phyloP scores from a whole-genome alignment of 2,888 invertebrate species.

The Tenthredo notha region DNA sequence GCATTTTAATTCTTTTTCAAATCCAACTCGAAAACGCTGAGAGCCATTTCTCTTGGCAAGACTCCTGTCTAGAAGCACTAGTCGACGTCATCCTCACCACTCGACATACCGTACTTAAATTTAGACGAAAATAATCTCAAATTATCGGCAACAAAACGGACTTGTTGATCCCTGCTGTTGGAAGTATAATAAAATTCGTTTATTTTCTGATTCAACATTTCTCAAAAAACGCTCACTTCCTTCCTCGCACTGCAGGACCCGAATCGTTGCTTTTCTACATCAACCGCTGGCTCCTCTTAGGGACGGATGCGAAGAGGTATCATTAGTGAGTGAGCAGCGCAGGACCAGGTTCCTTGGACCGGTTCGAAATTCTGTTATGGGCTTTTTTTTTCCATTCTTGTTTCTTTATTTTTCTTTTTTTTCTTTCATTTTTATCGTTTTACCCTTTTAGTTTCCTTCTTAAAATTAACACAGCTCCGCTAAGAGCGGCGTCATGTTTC shows the following conservation, averaged over 20 bases:
- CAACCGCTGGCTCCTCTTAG: conserved; percentile 1
- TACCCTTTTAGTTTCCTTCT: conserved; percentile 27
- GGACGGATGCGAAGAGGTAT: conserved; percentile 26
- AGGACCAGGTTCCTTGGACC: conserved; percentile 32
- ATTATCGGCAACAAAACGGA: background rate
- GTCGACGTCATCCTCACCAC: conserved; percentile 12
- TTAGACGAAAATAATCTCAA: background rate
- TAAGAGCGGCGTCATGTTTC: conserved; percentile 46
- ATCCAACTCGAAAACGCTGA: background rate
- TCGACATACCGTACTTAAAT: conserved; percentile 22
- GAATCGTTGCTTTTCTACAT: background rate
- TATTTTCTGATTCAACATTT: background rate
- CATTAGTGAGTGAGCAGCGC: conserved; percentile 41
- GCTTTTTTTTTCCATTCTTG: background rate
- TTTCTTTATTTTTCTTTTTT: background rate
- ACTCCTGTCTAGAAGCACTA: background rate
- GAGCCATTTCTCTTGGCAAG: background rate
- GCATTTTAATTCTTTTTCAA: background rate
- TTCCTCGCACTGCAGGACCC: background rate
- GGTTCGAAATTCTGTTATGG: conserved; percentile 23
- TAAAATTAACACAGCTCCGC: conserved; percentile 43
- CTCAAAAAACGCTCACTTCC: background rate
- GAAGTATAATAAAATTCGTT: background rate
- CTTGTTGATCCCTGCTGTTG: background rate
- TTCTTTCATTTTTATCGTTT: background rate